Percentiles rank a stretch among this genome's conserved stretches.
Conservation (phyloP, 2,797 vertebrate species). For the Acipenser oxyrinchus region DNA sequence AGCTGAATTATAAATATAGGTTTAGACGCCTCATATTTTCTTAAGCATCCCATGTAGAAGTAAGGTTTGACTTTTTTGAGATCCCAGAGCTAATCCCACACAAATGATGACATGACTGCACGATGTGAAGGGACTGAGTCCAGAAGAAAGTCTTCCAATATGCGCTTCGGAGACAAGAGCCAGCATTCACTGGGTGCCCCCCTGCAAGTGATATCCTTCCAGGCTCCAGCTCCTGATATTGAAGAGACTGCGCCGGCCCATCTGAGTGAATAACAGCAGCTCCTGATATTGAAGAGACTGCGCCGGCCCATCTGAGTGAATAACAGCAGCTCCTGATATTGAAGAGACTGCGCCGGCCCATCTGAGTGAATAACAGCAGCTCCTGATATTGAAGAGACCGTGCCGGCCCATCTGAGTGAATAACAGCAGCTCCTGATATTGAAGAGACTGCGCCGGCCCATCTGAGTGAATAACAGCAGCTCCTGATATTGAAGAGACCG, state of each 20-base stretch:
- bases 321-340: no score
- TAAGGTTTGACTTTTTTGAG: constrained; percentile 19
- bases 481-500: no score
- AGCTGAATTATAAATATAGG: background rate
- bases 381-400: no score
- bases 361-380: no score
- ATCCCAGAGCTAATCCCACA: constrained; percentile 49
- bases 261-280: no score
- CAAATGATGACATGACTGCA: constrained; percentile 45
- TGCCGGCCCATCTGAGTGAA: no score
- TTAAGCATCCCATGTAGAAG: background rate
- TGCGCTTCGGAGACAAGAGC: background rate
- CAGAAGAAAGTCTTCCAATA: background rate
- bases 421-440: no score
- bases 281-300: no score
- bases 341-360: no score
- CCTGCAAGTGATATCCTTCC: background rate
- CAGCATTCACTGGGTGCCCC: background rate
- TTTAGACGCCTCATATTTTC: background rate
- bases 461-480: no score
- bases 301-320: no score
- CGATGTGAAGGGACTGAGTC: background rate
- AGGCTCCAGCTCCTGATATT: background rate
- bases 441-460: no score
- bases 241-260: background rate